A percentile compares a stretch with the other conserved stretches of the same genome.
Evolutionary conservation across 2,113 vertebrate genomes (phyloP).

Genomic region (Lepisosteus osseus): DNA sequence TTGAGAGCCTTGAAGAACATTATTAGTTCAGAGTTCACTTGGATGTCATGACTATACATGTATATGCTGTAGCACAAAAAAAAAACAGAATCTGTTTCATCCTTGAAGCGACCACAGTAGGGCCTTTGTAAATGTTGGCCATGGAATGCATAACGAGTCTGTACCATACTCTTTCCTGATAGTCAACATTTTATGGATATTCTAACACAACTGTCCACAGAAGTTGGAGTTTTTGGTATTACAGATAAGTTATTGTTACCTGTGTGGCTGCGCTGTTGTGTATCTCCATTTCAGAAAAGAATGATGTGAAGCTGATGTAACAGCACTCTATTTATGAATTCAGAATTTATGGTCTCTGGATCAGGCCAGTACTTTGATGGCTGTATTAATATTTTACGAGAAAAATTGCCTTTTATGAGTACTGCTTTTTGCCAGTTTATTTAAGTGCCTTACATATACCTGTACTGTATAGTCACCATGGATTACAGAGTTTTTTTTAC

Average conservation of each 20-base stretch:
- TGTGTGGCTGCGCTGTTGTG: conserved; percentile 16
- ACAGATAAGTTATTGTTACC: neutral
- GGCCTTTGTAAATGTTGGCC: neutral
- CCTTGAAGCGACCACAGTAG: fast-evolving
- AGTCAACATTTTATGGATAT: neutral
- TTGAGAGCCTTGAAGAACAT: too few species aligned
- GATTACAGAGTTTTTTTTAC: conserved; percentile 73
- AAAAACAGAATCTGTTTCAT: too few species aligned
- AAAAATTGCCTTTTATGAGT: conserved; percentile 65
- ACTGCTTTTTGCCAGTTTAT: conserved; percentile 57
- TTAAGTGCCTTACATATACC: conserved; percentile 54
- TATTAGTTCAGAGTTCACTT: too few species aligned
- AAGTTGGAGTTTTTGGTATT: neutral
- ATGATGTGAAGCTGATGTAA: conserved; percentile 23
- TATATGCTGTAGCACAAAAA: too few species aligned
- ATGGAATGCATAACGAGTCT: conserved; percentile 8
- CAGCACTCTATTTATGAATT: conserved; percentile 50
- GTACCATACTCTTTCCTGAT: neutral
- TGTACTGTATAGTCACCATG: conserved; percentile 49
- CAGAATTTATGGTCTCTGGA: conserved; percentile 47
- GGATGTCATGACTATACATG: too few species aligned
- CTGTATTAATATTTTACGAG: conserved; percentile 69
- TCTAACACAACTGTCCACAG: neutral
- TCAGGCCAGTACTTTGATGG: conserved; percentile 56
- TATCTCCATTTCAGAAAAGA: conserved; percentile 34